Evolutionary conservation across 2,797 vertebrate genomes (phyloP).

Genomic region (Ptychobarbus kaznakovi): DNA sequence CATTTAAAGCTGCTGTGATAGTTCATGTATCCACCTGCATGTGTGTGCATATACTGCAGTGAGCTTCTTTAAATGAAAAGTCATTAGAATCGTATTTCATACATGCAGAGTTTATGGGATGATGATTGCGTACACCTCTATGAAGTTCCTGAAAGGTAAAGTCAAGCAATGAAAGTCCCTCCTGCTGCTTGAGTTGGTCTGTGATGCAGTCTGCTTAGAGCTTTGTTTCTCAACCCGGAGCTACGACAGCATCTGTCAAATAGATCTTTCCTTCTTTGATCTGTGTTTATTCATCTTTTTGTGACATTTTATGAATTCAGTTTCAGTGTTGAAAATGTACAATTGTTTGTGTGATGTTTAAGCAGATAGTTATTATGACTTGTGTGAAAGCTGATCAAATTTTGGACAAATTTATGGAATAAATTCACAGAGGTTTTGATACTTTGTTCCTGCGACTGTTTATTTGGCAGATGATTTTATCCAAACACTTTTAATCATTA

Average conservation of each 20-base stretch:
- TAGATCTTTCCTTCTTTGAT: not conserved
- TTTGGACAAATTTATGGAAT: not conserved
- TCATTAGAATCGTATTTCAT: not conserved
- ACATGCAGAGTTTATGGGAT: not conserved
- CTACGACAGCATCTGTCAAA: not conserved
- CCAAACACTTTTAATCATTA: not conserved
- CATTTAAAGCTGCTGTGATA: not conserved
- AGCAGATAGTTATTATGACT: not conserved
- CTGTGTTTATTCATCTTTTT: not conserved
- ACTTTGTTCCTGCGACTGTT: not conserved
- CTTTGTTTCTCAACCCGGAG: not conserved
- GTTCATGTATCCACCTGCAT: not conserved
- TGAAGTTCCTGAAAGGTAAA: not conserved
- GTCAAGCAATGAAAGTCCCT: not conserved
- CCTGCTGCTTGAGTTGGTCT: conserved; percentile 6
- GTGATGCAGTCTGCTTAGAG: not conserved
- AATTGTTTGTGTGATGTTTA: not conserved
- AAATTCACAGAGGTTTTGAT: not conserved
- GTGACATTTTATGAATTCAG: not conserved
- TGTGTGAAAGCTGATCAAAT: not conserved
- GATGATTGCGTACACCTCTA: not conserved
- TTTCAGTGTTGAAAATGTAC: not conserved
- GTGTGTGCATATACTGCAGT: not conserved
- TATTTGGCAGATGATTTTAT: conserved; percentile 1
- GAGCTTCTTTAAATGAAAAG: not conserved